Percentiles rank a stretch among this genome's conserved stretches.
Conservation (phyloP, 1,140 invertebrate genomes). For the Belonocnema kinseyi region DNA sequence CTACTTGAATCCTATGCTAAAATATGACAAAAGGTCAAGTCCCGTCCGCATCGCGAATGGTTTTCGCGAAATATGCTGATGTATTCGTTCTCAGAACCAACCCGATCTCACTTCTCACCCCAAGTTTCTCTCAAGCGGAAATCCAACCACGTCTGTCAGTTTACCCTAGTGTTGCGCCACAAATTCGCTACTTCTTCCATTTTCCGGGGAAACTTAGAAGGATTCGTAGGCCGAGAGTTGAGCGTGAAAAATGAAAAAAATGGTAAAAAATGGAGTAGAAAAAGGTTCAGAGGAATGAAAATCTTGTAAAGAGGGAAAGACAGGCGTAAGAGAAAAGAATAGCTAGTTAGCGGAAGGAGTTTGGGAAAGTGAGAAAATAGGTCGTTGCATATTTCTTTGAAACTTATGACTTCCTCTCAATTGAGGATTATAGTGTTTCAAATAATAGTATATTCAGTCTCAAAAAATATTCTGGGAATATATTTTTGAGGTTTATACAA, state of each 20-base stretch:
- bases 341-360: slow-evolving; percentile 20
- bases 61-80: slow-evolving; percentile 55
- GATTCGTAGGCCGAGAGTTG: not conserved
- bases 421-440: no score
- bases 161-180: slow-evolving; percentile 50
- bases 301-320: slow-evolving; percentile 5
- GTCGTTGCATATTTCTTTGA: slow-evolving; percentile 27
- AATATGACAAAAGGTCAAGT: slow-evolving; percentile 55
- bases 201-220: slow-evolving; percentile 23
- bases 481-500: no score
- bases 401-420: no score
- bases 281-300: not conserved
- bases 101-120: slow-evolving; percentile 13
- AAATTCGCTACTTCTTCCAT: slow-evolving; percentile 47
- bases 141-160: slow-evolving; percentile 56
- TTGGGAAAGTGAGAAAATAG: slow-evolving; percentile 17
- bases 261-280: slow-evolving; percentile 20
- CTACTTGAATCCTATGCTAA: slow-evolving; percentile 34
- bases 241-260: slow-evolving; percentile 24
- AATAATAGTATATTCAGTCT: no score
- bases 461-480: no score
- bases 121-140: slow-evolving; percentile 35
- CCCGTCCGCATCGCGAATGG: slow-evolving; percentile 35
- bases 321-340: not conserved
- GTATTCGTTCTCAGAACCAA: slow-evolving; percentile 44